These are phyloP conservation scores for Gadus chalcogrammus DNA, from an alignment of 2,113 vertebrate species.

Conservation along the genomic window DNA sequence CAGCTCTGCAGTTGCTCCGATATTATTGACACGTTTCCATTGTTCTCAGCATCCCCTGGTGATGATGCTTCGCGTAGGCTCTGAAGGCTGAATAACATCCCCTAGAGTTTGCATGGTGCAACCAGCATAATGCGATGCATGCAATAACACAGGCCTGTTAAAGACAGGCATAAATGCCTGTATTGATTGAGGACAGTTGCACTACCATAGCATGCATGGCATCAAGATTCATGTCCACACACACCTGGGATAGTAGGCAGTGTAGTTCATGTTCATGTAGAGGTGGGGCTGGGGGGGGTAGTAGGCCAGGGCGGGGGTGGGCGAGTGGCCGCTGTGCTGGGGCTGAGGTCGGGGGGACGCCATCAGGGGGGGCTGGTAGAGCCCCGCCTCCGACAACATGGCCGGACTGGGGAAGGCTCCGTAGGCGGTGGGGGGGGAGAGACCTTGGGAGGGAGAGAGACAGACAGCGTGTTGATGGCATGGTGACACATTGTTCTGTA, in stretches of 20 bases:
- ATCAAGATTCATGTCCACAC: not conserved
- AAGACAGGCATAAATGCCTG: too few relatives aligned
- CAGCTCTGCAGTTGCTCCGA: too few relatives aligned
- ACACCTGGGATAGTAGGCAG: constrained; percentile 95
- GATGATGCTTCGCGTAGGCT: too few relatives aligned
- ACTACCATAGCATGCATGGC: not conserved
- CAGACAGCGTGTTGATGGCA: too few relatives aligned
- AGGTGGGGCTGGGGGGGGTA: constrained; percentile 87
- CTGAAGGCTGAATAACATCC: too few relatives aligned
- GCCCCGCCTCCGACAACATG: constrained; percentile 83
- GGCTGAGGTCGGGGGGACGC: constrained; percentile 78
- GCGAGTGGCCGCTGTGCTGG: constrained; percentile 68
- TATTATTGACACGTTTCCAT: too few relatives aligned
- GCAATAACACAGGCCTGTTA: too few relatives aligned
- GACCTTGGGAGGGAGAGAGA: constrained; percentile 69
- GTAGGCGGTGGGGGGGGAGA: constrained; percentile 87
- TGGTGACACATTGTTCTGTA: too few relatives aligned
- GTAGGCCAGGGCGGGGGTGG: constrained; percentile 83
- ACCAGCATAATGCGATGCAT: too few relatives aligned
- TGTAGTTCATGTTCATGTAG: constrained; percentile 96
- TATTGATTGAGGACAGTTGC: not conserved
- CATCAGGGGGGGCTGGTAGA: constrained; percentile 88
- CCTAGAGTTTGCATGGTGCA: too few relatives aligned
- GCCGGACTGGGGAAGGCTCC: constrained; percentile 85
- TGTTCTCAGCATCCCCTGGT: too few relatives aligned